These are phyloP conservation scores for Chaunax sp. DNA, from an alignment of 2,797 vertebrate genomes.

Conservation along the genomic window DNA sequence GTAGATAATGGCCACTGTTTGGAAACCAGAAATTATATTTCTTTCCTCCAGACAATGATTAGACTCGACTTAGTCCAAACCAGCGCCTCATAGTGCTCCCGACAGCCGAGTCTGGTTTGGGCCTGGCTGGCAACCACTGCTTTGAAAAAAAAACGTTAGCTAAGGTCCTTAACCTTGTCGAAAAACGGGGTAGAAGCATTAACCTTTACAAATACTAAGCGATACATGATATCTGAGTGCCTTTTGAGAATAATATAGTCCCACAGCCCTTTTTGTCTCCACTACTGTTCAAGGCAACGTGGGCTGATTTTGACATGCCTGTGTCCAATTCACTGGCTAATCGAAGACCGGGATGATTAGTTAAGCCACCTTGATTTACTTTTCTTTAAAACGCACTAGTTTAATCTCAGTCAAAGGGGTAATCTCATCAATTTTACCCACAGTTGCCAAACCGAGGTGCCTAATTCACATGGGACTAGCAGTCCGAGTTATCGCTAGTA, in stretches of 20 bases:
- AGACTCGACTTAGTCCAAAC: constrained; percentile 4
- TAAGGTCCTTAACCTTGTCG: not conserved
- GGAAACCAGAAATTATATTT: fast-evolving
- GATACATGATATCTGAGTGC: not conserved
- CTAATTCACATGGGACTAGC: constrained; percentile 15
- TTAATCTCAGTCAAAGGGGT: constrained; percentile 56
- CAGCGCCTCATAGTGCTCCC: constrained; percentile 15
- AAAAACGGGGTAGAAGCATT: not conserved
- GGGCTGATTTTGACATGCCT: constrained; percentile 33
- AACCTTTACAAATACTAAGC: not conserved
- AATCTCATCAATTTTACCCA: constrained; percentile 63
- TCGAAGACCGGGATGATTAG: constrained; percentile 56
- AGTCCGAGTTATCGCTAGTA: not conserved
- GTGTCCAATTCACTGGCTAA: constrained; percentile 56
- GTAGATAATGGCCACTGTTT: fast-evolving
- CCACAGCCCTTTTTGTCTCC: not conserved
- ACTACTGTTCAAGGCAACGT: constrained; percentile 4
- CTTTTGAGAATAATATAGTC: not conserved
- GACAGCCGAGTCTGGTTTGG: constrained; percentile 49
- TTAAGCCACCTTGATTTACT: constrained; percentile 36
- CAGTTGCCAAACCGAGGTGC: not conserved
- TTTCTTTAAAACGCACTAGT: constrained; percentile 34
- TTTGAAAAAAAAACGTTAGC: constrained; percentile 22
- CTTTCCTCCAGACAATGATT: not conserved
- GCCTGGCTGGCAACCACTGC: constrained; percentile 59